Evolutionary conservation across 2,797 vertebrate species (phyloP).

Genomic region (Leuciscus waleckii): DNA sequence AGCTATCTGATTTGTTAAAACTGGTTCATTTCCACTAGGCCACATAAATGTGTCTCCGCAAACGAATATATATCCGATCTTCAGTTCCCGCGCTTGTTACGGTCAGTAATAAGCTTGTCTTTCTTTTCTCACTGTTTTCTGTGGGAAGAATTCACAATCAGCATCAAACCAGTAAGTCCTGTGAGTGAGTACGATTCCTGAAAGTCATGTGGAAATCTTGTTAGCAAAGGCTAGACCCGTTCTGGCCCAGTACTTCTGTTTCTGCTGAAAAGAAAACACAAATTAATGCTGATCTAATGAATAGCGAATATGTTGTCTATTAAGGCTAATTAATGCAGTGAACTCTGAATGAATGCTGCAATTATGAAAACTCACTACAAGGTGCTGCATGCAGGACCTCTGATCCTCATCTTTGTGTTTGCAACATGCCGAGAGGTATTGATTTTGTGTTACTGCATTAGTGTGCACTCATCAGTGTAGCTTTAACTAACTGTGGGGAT

Average conservation of each 20-base stretch:
- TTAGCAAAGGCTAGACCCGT: not conserved
- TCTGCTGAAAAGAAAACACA: not conserved
- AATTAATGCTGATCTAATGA: conserved; percentile 26
- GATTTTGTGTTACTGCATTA: not conserved
- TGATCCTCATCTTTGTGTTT: conserved; percentile 19
- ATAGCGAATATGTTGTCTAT: not conserved
- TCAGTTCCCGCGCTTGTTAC: no score
- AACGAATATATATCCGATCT: no score
- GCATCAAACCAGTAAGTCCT: conserved; percentile 1
- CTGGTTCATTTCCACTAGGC: no score
- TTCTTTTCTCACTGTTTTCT: not conserved
- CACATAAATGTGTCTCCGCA: no score
- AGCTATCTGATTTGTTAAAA: no score
- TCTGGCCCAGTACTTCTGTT: not conserved
- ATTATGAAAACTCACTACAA: conserved; percentile 16
- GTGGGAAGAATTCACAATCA: not conserved
- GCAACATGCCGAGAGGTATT: not conserved
- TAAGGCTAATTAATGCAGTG: conserved; percentile 27
- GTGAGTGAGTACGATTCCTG: not conserved
- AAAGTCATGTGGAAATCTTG: not conserved
- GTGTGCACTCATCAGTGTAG: not conserved
- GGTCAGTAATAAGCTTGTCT: not conserved
- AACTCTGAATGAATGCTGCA: conserved; percentile 13
- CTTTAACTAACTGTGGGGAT: conserved; percentile 7
- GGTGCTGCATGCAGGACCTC: conserved; percentile 10